These are phyloP conservation scores for Hippopotamus amphibius DNA, from an alignment of 2,113 vertebrate species.

Conservation along the genomic window DNA sequence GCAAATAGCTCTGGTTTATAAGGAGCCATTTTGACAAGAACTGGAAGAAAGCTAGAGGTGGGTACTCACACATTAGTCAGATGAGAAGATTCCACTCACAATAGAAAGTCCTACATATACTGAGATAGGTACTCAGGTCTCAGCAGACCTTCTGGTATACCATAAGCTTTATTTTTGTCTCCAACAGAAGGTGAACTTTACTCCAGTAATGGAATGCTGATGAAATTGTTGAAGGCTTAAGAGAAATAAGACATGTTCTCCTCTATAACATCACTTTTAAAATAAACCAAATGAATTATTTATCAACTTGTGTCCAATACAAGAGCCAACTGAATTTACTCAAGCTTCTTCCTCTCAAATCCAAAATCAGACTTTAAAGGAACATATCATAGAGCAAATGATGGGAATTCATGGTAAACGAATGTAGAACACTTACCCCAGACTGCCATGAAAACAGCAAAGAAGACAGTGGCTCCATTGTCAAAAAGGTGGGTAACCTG, in stretches of 20 bases:
- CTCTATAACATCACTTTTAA: conserved; percentile 14
- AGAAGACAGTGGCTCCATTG: conserved; percentile 98
- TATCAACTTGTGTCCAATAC: not conserved
- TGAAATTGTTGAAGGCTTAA: conserved; percentile 1
- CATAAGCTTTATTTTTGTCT: conserved; percentile 41
- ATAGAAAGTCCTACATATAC: not conserved
- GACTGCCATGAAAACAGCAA: conserved; percentile 99
- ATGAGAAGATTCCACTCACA: not conserved
- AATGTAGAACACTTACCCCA: conserved; percentile 93
- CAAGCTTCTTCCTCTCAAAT: not conserved
- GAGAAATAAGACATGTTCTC: not conserved
- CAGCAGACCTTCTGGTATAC: not conserved
- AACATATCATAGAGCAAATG: not conserved
- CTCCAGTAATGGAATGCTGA: not conserved
- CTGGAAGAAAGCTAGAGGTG: not conserved
- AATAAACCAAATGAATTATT: conserved; percentile 21
- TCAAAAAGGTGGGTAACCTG: conserved; percentile 98
- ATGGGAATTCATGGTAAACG: not conserved
- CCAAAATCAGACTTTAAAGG: conserved; percentile 29
- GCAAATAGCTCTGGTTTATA: not conserved
- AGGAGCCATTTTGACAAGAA: not conserved
- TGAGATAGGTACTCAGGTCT: not conserved
- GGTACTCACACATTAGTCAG: not conserved
- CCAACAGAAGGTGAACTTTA: conserved; percentile 7
- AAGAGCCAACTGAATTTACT: not conserved